Base-by-base conservation (phyloP, 2,888 invertebrate genomes). In the Malthinus seriepunctatus region DNA sequence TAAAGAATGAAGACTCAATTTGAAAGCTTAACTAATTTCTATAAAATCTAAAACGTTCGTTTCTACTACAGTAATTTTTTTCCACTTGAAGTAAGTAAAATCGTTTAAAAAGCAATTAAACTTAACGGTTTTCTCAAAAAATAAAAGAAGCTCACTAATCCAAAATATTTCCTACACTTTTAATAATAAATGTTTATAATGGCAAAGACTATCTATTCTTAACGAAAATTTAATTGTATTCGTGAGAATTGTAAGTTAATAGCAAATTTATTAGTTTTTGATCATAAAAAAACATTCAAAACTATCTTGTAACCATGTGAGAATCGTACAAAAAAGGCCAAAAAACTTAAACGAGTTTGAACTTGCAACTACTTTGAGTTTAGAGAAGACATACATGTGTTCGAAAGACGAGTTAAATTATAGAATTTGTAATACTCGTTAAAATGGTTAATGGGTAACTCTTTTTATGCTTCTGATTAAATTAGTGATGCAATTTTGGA, bases 141-240 rank as follows among this genome's bases (percentile, higher is more conserved):
- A 15, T 15, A 15, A 42, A 23, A 42, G 14, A 8, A 23, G 23
- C n/a, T 15, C 39, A 42, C 14, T 42, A 42, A 42, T 23, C 23
- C 23, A 23, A 23, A 23, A 23, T 23, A 23, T 23, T 23, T 23
- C 23, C 23, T 23, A 23, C 23, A 23, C 2, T 23, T 23, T 23
- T 23, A 23, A 23, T 23, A n/a, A 23, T 23, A 42, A 14, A 11
- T 15, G 39, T 42, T 9, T 42, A 23, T 23, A 23, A 23, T 23
- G 23, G 23, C 23, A 23, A 23, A 23, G 23, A 2, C 2, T 23
- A 23, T 23, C 23, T 23, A 23, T 42, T 42, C 39, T 7, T 42
- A 42, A 42, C 23, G 39, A 42, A 42, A 42, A 42, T 42, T 42
- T 42, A 42, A 42, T 42, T 42, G 14, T 42, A 42, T 42, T 23